Percentiles rank a stretch among this genome's conserved stretches.
These are phyloP conservation scores for Pelobates cultripes DNA, from an alignment of 2,797 vertebrate species.

Conservation along the genomic window DNA sequence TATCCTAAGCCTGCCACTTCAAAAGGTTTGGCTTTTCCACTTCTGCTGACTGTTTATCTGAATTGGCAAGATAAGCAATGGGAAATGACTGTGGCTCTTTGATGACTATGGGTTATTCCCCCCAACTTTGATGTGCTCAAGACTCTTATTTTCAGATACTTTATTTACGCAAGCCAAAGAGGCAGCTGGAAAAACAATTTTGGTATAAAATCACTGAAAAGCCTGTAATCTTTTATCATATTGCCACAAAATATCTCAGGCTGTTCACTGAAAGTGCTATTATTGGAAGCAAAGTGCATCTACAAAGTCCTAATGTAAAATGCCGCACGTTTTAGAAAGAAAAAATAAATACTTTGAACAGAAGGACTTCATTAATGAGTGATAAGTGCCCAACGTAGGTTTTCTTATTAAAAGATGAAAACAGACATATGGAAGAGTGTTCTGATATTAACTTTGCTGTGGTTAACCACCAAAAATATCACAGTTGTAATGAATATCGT, in stretches of 20 bases:
- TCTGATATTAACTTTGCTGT: not conserved
- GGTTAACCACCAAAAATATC: conserved; percentile 6
- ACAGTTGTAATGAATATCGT: not conserved
- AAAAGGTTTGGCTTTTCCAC: conserved; percentile 50
- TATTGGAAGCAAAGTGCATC: not conserved
- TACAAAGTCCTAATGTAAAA: not conserved
- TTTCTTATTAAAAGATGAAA: not conserved
- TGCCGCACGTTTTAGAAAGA: not conserved
- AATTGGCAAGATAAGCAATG: conserved; percentile 47
- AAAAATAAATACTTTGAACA: not conserved
- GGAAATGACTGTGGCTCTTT: conserved; percentile 40
- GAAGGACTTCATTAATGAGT: not conserved
- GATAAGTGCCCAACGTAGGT: not conserved
- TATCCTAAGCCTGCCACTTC: conserved; percentile 50
- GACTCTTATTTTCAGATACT: conserved; percentile 27
- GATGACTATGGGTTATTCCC: conserved; percentile 50
- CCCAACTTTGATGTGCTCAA: conserved; percentile 48
- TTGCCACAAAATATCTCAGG: conserved; percentile 8
- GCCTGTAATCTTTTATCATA: not conserved
- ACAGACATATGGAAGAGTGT: not conserved
- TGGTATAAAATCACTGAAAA: conserved; percentile 26
- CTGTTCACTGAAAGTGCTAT: conserved; percentile 5
- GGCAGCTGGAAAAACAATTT: conserved; percentile 26
- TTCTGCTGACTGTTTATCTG: conserved; percentile 46
- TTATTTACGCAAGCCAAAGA: conserved; percentile 26